These are phyloP conservation scores for Zaprionus ornatus DNA, from an alignment of 1,140 invertebrate species.

Conservation along the genomic window DNA sequence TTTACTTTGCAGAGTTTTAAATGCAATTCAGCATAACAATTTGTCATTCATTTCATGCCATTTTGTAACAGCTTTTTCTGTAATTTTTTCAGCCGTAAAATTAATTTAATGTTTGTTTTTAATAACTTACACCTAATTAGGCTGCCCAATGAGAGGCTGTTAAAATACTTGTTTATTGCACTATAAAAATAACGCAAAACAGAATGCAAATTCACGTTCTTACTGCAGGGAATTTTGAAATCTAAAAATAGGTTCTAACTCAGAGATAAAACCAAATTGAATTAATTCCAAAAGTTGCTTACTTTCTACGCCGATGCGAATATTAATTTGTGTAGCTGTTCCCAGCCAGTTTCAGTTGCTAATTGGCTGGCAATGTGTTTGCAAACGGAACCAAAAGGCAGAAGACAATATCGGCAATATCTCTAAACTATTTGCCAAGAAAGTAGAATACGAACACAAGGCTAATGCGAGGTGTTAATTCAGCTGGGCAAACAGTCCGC, in stretches of 20 bases:
- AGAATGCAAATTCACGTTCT: not conserved
- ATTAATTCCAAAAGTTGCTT: not conserved
- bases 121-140: not conserved
- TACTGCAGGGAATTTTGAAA: not conserved
- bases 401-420: not conserved
- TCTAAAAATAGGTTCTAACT: not conserved
- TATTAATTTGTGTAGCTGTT: conserved; percentile 21
- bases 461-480: not conserved
- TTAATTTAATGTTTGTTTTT: not conserved
- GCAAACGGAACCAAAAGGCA: conserved; percentile 11
- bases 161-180: not conserved
- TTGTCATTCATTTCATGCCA: not conserved
- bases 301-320: not conserved
- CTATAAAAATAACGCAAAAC: not conserved
- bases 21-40: not conserved
- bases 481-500: conserved; percentile 22
- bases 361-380: conserved; percentile 17
- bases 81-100: not conserved
- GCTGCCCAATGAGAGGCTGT: not conserved
- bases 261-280: not conserved
- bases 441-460: conserved; percentile 32
- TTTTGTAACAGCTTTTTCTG: not conserved
- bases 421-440: not conserved
- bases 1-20: not conserved
- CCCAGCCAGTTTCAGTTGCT: conserved; percentile 43